Evolutionary conservation across 2,888 invertebrate genomes (phyloP), one percentile per base, ranked within the genome.

Genomic region (Oxytorus armatus): DNA sequence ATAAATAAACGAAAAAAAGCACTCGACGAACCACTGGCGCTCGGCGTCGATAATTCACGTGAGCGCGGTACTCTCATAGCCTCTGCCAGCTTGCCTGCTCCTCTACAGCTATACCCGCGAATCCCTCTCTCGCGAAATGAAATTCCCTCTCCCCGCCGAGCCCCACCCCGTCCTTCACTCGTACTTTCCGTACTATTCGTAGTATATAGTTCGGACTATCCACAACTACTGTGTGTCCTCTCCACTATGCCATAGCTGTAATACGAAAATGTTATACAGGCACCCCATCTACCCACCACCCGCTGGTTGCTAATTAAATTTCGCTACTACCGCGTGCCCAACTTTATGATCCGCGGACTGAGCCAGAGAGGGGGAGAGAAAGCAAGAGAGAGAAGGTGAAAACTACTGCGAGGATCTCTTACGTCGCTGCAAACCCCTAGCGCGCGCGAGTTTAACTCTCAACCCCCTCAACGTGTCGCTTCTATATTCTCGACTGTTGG

Each of bases 261-360:
- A 39, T 53, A 55, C 39, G 77, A 82, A 83, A 84, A 83, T 83
- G 80, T 81, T 86, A 44, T 49, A 85, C 82, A 82, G 77, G 76
- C 51, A n/a, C 72, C 16, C 18, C 10, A n/a, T n/a, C 53, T 21
- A 10, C 14, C 14, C 47, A 66, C 36, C 23, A 1, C 33, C 77
- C 57, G 21, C 80, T 74, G 75, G 70, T 70, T 83, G 84, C 85
- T 86, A 87, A 87, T 87, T 86, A 85, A 86, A 86, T 86, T 87
- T 84, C 83, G 83, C 81, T 79, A 86, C 81, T 83, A 79, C 82
- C 81, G 82, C 68, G 61, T 82, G 63, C 53, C 82, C 78, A 84
- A 86, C 84, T 86, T 86, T 87, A 87, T 86, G 85, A 86, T 86
- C 80, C 82, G 82, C 66, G 78, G 79, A 61, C 55, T 73, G 51